Evolutionary conservation across 2,797 vertebrate species (phyloP), one percentile per base, ranked within the genome.

Genomic region (Trachurus trachurus): DNA sequence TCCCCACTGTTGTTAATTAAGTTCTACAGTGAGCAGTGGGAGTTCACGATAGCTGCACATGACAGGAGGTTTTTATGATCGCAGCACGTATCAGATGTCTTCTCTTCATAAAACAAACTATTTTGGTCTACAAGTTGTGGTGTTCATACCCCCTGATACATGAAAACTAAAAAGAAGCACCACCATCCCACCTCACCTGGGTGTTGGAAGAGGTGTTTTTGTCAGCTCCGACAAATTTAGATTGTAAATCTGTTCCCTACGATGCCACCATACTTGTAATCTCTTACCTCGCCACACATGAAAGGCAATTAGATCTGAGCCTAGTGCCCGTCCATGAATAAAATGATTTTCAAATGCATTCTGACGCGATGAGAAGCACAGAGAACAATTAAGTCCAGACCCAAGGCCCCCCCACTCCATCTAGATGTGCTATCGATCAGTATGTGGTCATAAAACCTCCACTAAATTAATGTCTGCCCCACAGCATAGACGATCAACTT

Each of bases 381-480:
- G 82, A 90, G 85, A 91, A 94, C 91, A 94, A 94, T 95, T 93
- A 92, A 90, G 83, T 89, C 81, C 80, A 81, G 84, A 92, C 90
- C 75, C 76, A 89, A 84, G 85, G 80, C 92, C 85, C 76, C 78
- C 34, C 77, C 78, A 50, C 83, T 90, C 85, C 80, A 88, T 92
- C 83, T 85, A 71, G 83, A 89, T 87, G 82, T 76, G 84, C 83
- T 91, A 94, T 95, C 74, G 88, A 94, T 94, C 89, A 84, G 89
- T 85, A 78, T 89, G 84, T 85, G 85, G 88, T 90, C 89, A 93
- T 93, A 93, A 94, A 92, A 86, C 84, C 85, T 85, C 71, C 69
- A 56, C 85, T 87, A 90, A 95, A 93, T 94, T 78, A 92, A 92
- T 89, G 90, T 89, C 84, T 88, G 81, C 79, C 89, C 86, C 76